These are phyloP conservation scores for Panagrolaimus sp. DNA, from an alignment of 1,140 invertebrate species.

Conservation along the genomic window DNA sequence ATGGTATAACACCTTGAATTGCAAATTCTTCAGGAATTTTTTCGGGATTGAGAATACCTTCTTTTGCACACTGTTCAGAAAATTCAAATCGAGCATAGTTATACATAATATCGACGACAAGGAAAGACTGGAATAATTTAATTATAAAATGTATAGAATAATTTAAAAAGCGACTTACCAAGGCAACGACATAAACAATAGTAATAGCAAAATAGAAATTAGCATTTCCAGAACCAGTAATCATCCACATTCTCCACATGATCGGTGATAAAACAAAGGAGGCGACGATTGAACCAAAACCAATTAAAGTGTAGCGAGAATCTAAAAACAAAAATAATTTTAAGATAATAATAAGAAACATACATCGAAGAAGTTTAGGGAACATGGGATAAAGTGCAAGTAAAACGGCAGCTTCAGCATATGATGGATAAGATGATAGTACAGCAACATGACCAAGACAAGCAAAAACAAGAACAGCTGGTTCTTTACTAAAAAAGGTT, in stretches of 20 bases:
- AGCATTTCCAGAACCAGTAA: slow-evolving; percentile 92
- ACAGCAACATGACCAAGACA: slow-evolving; percentile 78
- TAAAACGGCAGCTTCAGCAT: slow-evolving; percentile 88
- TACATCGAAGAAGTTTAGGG: slow-evolving; percentile 81
- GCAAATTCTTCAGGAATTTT: not conserved
- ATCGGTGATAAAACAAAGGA: slow-evolving; percentile 84
- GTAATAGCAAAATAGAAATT: slow-evolving; percentile 99
- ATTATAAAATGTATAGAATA: too few relatives aligned
- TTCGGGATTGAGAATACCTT: not conserved
- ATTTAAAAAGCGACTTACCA: slow-evolving; percentile 62
- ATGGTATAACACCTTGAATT: not conserved
- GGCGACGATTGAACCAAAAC: slow-evolving; percentile 75
- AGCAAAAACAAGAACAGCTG: slow-evolving; percentile 76
- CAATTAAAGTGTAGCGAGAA: slow-evolving; percentile 80
- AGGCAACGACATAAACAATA: slow-evolving; percentile 82
- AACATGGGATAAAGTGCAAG: slow-evolving; percentile 82
- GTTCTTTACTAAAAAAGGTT: slow-evolving; percentile 67
- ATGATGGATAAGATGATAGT: slow-evolving; percentile 91
- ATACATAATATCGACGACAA: slow-evolving; percentile 11
- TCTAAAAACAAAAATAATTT: slow-evolving; percentile 58
- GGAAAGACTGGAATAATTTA: too few relatives aligned
- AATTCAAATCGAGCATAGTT: slow-evolving; percentile 4
- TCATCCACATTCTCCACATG: slow-evolving; percentile 96
- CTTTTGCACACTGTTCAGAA: not conserved
- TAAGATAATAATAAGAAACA: slow-evolving; percentile 46